Evolutionary conservation across 2,113 vertebrate genomes (phyloP), one percentile per base, ranked within the genome.

Genomic region (Globicephala melas): DNA sequence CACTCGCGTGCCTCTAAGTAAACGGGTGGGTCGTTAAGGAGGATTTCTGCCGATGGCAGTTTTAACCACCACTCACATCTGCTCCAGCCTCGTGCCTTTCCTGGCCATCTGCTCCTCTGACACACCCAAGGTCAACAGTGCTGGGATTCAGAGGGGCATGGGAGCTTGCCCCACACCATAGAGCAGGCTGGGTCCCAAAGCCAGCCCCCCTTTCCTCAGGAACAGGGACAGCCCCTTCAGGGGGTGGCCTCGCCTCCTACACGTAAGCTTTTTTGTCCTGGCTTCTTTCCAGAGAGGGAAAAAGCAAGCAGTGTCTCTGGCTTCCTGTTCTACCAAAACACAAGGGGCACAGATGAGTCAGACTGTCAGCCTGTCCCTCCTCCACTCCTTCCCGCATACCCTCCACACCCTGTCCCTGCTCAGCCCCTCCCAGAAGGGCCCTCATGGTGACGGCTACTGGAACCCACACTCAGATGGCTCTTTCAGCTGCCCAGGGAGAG

Each of bases 291-390:
- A 89, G 41, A 89, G 65, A 93, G 50, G 67, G 20, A 44, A 84
- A 89, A 83, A 67, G 67, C 71, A 38, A 68, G 60, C 68, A 67
- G 33, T 38, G 71, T 25, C 65, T 50, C 26, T 50, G 44, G 77
- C 76, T 97, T 94, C 95, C 82, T 77, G 65, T 74, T 67, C n/a
- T 53, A 68, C 74, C 63, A 65, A n/a, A 50, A 71, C 0, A 1
- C 73, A 76, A 77, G 58, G 60, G 84, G 71, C 92, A 81, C 60
- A 80, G 74, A 93, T 95, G 96, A 95, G 62, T 97, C 96, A 96
- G 71, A 53, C 38, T 25, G 25, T n/a, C 28, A 17, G 6, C 76
- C 53, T 41, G 23, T 26, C 38, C 77, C 65, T 33, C 36, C 86
- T 67, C 77, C 28, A 0, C 92, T 65, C 17, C 47, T 83, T 94